Evolutionary conservation across 1,140 invertebrate species (phyloP).

Genomic region (Panagrolaimus sp.): DNA sequence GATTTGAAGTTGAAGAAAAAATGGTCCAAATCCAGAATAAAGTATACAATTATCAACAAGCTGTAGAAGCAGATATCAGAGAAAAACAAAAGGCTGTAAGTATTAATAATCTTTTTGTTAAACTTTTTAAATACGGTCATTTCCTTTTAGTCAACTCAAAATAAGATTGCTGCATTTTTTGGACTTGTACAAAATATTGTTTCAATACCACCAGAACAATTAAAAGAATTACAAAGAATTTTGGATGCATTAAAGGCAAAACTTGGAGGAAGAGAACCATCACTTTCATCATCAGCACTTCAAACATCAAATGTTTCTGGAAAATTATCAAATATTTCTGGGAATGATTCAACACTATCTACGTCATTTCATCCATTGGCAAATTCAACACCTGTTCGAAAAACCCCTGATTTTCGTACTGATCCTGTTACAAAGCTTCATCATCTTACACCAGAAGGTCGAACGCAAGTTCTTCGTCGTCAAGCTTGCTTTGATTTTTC

Average conservation of each 20-base stretch:
- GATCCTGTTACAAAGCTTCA: conserved; percentile 1
- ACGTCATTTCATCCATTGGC: conserved; percentile 6
- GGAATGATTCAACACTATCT: not conserved
- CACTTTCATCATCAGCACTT: too few species aligned
- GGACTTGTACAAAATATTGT: not conserved
- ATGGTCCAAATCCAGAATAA: not conserved
- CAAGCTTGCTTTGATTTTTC: conserved; percentile 8
- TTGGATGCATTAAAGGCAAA: not conserved
- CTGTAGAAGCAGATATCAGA: not conserved
- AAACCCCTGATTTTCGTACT: not conserved
- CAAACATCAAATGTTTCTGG: too few species aligned
- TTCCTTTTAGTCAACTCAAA: not conserved
- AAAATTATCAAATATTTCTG: too few species aligned
- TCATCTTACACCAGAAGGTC: not conserved
- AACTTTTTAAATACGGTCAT: not conserved
- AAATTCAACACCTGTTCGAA: conserved; percentile 4
- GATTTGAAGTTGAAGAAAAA: not conserved
- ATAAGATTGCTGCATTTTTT: not conserved
- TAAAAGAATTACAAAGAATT: not conserved
- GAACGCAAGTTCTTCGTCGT: not conserved
- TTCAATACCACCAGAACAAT: not conserved
- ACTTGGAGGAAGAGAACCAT: too few species aligned
- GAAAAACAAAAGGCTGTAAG: not conserved
- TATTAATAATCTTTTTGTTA: too few species aligned
- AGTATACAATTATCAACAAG: not conserved